Evolutionary conservation across 2,888 invertebrate genomes (phyloP).

Genomic region (Xanthostigma xanthostigma): DNA sequence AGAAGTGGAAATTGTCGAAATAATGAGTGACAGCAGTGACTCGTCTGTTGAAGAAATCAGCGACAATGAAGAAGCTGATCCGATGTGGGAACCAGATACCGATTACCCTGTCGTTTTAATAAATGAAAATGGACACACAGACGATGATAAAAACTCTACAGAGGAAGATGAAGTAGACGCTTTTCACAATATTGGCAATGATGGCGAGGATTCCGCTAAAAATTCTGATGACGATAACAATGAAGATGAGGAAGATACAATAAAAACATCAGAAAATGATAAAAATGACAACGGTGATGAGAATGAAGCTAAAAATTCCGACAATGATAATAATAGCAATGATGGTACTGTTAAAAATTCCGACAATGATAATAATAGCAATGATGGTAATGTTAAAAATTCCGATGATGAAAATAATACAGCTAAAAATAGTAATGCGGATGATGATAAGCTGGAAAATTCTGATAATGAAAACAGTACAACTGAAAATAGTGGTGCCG

Average conservation of each 20-base stretch:
- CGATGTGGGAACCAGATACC: no score
- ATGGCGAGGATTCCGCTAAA: conserved; percentile 5
- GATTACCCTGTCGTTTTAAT: no score
- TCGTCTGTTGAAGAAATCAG: conserved; percentile 6
- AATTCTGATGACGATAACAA: conserved; percentile 7
- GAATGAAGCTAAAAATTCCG: not conserved
- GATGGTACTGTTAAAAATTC: conserved; percentile 7
- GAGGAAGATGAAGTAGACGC: conserved; percentile 7
- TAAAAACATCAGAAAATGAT: not conserved
- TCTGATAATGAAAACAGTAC: no score
- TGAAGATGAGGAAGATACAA: not conserved
- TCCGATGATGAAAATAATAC: conserved; percentile 5
- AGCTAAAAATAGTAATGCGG: no score
- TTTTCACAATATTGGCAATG: conserved; percentile 2
- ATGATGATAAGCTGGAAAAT: no score
- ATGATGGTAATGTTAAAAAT: conserved; percentile 7
- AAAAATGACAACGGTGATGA: conserved; percentile 2
- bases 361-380: conserved; percentile 1
- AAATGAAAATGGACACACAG: not conserved
- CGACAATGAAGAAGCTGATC: not conserved
- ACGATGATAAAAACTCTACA: conserved; percentile 1
- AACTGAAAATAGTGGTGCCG: no score
- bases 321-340: conserved; percentile 6
- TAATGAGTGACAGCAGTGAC: conserved; percentile 3
- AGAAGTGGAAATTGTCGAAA: conserved; percentile 12